Evolutionary conservation across 2,113 vertebrate species (phyloP).

Genomic region (Ariopsis seemanni): DNA sequence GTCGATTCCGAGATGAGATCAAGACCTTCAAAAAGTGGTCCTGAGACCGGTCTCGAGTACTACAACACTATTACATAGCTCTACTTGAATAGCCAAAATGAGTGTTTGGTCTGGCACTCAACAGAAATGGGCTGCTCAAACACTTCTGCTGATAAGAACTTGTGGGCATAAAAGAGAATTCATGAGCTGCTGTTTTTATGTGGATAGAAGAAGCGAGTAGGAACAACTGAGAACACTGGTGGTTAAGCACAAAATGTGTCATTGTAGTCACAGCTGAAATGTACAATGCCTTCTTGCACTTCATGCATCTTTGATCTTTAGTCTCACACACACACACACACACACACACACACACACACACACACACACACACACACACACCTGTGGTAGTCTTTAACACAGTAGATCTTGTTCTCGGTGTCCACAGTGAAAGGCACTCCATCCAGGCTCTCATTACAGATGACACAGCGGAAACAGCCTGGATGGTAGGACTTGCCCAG

Average conservation of each 20-base stretch:
- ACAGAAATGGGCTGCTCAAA: not conserved
- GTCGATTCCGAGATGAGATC: too few species aligned
- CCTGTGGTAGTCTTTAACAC: slow-evolving; percentile 96
- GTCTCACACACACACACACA: slow-evolving; percentile 8
- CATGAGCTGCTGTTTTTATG: not conserved
- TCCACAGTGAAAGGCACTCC: slow-evolving; percentile 97
- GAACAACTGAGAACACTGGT: not conserved
- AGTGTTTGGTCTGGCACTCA: not conserved
- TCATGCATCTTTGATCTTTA: slow-evolving; percentile 24
- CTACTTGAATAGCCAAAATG: not conserved
- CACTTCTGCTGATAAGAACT: not conserved
- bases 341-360: slow-evolving; percentile 49
- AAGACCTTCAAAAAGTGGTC: too few species aligned
- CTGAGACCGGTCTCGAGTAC: too few species aligned
- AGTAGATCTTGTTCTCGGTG: slow-evolving; percentile 95
- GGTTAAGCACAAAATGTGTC: not conserved
- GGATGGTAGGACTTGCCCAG: slow-evolving; percentile 95
- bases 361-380: slow-evolving; percentile 64
- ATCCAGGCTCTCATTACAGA: slow-evolving; percentile 94
- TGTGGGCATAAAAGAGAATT: not conserved
- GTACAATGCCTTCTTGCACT: not conserved
- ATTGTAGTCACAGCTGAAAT: slow-evolving; percentile 4
- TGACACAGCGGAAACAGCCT: slow-evolving; percentile 91
- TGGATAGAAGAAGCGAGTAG: not conserved
- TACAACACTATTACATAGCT: not conserved